A percentile compares a stretch with the other conserved stretches of the same genome.
These are phyloP conservation scores for Temnothorax rugatulus DNA, from an alignment of 2,888 invertebrate genomes.

Conservation along the genomic window DNA sequence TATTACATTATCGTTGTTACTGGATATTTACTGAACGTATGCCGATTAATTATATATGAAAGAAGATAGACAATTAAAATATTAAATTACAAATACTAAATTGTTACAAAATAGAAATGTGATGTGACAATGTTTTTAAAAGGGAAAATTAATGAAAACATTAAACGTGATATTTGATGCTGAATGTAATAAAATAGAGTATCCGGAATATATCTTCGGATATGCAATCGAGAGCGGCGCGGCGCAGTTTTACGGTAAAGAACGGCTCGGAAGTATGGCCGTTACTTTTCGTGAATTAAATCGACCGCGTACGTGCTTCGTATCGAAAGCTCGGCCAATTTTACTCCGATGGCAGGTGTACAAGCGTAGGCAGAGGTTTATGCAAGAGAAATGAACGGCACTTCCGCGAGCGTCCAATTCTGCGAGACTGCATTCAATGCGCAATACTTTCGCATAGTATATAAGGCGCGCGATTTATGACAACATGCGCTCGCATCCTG, in stretches of 20 bases:
- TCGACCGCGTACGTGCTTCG: constrained; percentile 56
- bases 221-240: constrained; percentile 6
- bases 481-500: constrained; percentile 34
- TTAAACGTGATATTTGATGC: background rate
- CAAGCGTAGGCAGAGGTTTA: constrained; percentile 55
- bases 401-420: constrained; percentile 57
- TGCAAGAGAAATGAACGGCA: constrained; percentile 56
- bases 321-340: constrained; percentile 58
- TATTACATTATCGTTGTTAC: background rate
- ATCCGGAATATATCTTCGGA: background rate
- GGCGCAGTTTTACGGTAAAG: constrained; percentile 37
- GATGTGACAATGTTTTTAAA: background rate
- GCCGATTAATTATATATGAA: background rate
- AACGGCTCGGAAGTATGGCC: constrained; percentile 1
- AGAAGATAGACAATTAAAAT: background rate
- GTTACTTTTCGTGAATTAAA: constrained; percentile 57
- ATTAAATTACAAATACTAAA: constrained; percentile 3
- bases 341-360: constrained; percentile 54
- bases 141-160: background rate
- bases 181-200: background rate
- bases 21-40: background rate
- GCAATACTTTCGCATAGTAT: constrained; percentile 33
- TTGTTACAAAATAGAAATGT: background rate
- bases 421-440: constrained; percentile 48
- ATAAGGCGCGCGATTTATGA: constrained; percentile 46